Conservation (phyloP, 2,797 vertebrate species). For the Anguilla pacifica region DNA sequence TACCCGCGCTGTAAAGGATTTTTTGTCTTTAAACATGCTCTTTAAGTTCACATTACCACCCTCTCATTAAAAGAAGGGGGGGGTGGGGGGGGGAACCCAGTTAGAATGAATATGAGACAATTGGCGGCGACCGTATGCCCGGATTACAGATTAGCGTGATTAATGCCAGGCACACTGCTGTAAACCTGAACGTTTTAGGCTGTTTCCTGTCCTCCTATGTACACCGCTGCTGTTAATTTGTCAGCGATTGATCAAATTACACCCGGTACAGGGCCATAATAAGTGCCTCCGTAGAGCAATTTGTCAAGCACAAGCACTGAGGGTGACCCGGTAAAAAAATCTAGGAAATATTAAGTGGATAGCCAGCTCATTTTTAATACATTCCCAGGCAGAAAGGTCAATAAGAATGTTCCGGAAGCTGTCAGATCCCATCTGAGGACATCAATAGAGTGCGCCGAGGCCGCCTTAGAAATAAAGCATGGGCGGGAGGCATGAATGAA, state of each 20-base stretch:
- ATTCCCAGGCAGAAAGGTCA: background rate
- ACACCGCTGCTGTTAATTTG: background rate
- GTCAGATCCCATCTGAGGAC: background rate
- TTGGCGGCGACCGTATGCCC: background rate
- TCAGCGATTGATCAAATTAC: background rate
- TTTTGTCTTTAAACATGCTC: conserved; percentile 59
- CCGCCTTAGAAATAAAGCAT: background rate
- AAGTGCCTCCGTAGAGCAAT: background rate
- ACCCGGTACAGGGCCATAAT: background rate
- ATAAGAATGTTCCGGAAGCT: background rate
- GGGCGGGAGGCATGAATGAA: background rate
- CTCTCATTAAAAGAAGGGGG: conserved; percentile 27
- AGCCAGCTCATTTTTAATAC: background rate
- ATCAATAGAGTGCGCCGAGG: background rate
- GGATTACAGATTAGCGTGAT: conserved; percentile 17
- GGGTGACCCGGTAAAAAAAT: background rate
- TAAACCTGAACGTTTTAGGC: background rate
- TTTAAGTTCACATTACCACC: conserved; percentile 43
- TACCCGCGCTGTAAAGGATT: conserved; percentile 63
- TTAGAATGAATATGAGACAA: conserved; percentile 21
- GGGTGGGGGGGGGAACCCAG: background rate
- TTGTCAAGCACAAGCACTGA: background rate
- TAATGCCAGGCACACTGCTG: no score
- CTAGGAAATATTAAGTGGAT: background rate
- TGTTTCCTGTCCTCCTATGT: background rate